Evolutionary conservation across 2,888 invertebrate genomes (phyloP), one percentile per base, ranked within the genome.

Genomic region (Scaptomyza flava): DNA sequence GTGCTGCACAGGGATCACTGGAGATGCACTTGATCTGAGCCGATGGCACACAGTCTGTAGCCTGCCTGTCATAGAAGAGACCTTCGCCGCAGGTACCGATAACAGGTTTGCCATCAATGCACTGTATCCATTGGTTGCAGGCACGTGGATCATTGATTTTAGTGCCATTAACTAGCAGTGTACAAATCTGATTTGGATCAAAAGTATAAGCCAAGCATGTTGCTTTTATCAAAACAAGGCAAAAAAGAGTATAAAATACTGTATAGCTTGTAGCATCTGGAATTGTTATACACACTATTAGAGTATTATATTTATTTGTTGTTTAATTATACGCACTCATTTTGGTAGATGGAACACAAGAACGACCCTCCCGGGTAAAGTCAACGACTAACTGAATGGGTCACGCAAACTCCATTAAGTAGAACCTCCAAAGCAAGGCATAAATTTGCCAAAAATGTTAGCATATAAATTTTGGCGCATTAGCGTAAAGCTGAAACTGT

Each of bases 81-180:
- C 66, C 76, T 0, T 46, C 50, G 11, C n/a, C 57, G 30, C 90
- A 90, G n/a, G 68, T 78, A 4, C 89, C 89, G 1, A 45, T 51
- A 0, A 88, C 58, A 0, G 90, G 83, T 12, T 58, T 23, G 4
- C 77, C 77, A 45, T 90, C 71, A 23, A 87, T 33, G 64, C 90
- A 91, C 41, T 85, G 62, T 33, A 90, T 81, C 86, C 89, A 91
- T 0, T 50, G 63, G 20, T 86, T 85, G 45, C 91, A 91, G 3
- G 80, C 74, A 1, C 75, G 63, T 0, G 91, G 90, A 79, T 91
- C 89, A 20, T 91, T 91, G 0, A 91, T 78, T 45, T 78, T 87
- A 0, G 90, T 91, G 0, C 86, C 89, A 30, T 79, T 77, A 2
- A 76, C 51, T 8, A 91, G 77, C 33, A 85, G 73, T 2, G 71